These are phyloP conservation scores for Stegostoma tigrinum DNA, from an alignment of 2,113 vertebrate genomes.

Conservation along the genomic window DNA sequence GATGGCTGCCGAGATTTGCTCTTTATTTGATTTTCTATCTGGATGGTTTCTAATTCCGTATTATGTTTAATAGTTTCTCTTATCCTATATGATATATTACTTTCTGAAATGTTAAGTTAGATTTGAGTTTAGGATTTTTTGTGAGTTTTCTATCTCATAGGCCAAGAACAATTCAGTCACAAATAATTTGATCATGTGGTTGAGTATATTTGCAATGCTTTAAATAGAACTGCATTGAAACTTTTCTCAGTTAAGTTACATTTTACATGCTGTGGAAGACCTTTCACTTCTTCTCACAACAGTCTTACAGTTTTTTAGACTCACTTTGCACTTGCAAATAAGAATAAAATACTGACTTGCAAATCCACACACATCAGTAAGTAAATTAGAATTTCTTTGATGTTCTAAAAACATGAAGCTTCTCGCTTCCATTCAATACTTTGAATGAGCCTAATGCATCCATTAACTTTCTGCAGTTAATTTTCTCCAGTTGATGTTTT, in stretches of 20 bases:
- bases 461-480: neutral
- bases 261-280: neutral
- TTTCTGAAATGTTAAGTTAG: neutral
- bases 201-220: neutral
- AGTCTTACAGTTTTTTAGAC: neutral
- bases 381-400: neutral
- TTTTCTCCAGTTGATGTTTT: neutral
- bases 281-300: neutral
- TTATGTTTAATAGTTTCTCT: neutral
- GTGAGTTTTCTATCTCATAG: neutral
- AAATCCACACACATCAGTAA: neutral
- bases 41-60: neutral
- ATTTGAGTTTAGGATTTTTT: neutral
- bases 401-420: neutral
- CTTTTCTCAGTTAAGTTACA: neutral
- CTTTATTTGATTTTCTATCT: neutral
- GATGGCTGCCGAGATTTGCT: neutral
- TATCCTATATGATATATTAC: neutral
- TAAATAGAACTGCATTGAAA: neutral
- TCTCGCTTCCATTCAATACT: neutral
- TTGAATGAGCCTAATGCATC: neutral
- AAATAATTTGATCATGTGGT: neutral
- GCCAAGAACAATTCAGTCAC: neutral
- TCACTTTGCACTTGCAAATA: neutral
- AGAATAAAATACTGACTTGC: neutral